phyloP scores from a whole-genome alignment of 1,140 invertebrate species.

The Trichonephila inaurata region DNA sequence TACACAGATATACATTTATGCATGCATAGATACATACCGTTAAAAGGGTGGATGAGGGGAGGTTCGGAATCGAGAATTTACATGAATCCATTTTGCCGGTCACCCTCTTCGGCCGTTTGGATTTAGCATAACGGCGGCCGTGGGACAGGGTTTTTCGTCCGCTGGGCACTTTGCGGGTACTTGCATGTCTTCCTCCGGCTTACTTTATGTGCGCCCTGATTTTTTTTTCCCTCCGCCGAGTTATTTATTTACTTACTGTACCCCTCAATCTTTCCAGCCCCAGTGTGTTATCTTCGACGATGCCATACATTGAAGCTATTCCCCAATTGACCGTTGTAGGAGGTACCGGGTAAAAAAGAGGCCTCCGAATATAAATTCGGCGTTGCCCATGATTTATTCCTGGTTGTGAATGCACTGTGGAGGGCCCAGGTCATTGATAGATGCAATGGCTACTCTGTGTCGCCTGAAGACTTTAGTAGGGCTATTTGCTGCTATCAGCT shows the following conservation, averaged over 20 bases:
- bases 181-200: conserved; percentile 6
- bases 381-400: conserved; percentile 52
- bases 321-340: conserved; percentile 74
- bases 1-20: conserved; percentile 63
- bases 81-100: conserved; percentile 67
- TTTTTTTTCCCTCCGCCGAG: conserved; percentile 30
- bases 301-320: conserved; percentile 62
- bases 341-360: neutral
- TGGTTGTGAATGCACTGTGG: conserved; percentile 24
- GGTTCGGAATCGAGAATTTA: conserved; percentile 55
- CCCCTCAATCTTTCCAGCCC: conserved; percentile 55
- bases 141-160: conserved; percentile 49
- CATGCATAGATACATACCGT: conserved; percentile 57
- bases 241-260: conserved; percentile 74
- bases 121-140: conserved; percentile 76
- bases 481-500: conserved; percentile 73
- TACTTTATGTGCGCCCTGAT: conserved; percentile 21
- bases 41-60: conserved; percentile 33
- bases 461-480: conserved; percentile 68
- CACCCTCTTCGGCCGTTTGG: conserved; percentile 67
- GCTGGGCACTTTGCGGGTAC: conserved; percentile 49
- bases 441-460: conserved; percentile 73
- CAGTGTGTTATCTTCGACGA: conserved; percentile 57
- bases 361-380: conserved; percentile 57
- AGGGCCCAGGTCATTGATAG: conserved; percentile 55